Evolutionary conservation across 1,140 invertebrate genomes (phyloP).

Genomic region (Potamilus streckersoni): DNA sequence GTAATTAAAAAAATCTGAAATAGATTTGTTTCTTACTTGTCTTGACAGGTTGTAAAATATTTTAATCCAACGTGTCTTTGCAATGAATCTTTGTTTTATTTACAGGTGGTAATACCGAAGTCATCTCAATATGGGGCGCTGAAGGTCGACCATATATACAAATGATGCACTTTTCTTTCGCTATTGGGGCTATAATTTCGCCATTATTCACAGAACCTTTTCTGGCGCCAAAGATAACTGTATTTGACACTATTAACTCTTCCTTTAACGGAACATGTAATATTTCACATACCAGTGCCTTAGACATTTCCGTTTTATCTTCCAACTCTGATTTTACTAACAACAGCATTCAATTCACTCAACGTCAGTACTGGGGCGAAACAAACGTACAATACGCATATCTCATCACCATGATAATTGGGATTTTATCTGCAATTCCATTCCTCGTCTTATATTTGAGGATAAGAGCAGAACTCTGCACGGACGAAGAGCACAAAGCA

Average conservation of each 20-base stretch:
- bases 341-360: no score
- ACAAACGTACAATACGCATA: conserved; percentile 21
- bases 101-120: conserved; percentile 66
- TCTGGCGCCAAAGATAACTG: conserved; percentile 1
- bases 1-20: no score
- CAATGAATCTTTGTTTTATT: neutral
- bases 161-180: conserved; percentile 21
- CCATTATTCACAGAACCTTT: conserved; percentile 27
- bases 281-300: no score
- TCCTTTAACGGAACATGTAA: no score
- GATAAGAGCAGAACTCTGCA: neutral
- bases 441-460: conserved; percentile 13
- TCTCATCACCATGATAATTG: conserved; percentile 6
- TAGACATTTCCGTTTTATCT: no score
- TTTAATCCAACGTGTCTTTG: no score
- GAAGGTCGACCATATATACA: conserved; percentile 45
- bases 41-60: no score
- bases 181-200: conserved; percentile 21
- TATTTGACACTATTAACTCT: neutral
- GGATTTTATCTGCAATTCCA: conserved; percentile 4
- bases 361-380: neutral
- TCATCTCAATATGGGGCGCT: conserved; percentile 66
- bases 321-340: no score
- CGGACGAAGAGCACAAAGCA: neutral
- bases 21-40: no score